phyloP scores from a whole-genome alignment of 2,113 vertebrate genomes.

The Jacana jacana region DNA sequence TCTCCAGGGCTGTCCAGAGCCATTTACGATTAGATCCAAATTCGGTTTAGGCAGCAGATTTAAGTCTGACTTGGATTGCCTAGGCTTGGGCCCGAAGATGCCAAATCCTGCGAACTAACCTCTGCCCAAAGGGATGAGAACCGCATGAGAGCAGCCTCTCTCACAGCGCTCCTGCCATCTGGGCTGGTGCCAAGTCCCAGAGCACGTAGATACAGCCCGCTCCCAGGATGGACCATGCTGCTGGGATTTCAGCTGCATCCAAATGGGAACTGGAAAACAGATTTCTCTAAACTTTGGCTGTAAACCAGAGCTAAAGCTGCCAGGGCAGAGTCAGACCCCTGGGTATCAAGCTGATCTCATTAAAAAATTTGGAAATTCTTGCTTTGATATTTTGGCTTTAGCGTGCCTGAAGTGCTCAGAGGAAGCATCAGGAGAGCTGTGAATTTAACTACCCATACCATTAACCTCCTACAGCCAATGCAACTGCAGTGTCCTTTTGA shows the following conservation, averaged over 20 bases:
- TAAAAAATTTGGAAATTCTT: neutral
- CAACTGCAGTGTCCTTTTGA: neutral
- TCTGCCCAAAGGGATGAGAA: constrained; percentile 33
- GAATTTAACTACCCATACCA: neutral
- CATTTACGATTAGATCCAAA: neutral
- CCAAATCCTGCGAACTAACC: neutral
- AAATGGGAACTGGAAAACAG: neutral
- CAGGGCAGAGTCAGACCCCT: neutral
- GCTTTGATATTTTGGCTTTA: neutral
- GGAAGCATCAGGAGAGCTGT: neutral
- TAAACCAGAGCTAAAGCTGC: constrained; percentile 16
- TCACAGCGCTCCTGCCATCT: constrained; percentile 22
- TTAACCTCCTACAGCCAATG: neutral
- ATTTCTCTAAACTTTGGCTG: constrained; percentile 10
- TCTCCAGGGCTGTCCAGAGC: neutral
- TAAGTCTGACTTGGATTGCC: neutral
- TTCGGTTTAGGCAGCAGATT: neutral
- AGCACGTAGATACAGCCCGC: neutral
- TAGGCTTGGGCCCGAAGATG: neutral
- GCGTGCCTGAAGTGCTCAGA: neutral
- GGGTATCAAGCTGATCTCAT: constrained; percentile 5
- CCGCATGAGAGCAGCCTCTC: neutral
- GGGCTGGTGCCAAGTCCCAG: neutral
- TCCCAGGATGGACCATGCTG: constrained; percentile 7
- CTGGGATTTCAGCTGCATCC: constrained; percentile 38